Evolutionary conservation across 1,140 invertebrate species (phyloP), one percentile per base, ranked within the genome.

Genomic region (Bombus turneri): DNA sequence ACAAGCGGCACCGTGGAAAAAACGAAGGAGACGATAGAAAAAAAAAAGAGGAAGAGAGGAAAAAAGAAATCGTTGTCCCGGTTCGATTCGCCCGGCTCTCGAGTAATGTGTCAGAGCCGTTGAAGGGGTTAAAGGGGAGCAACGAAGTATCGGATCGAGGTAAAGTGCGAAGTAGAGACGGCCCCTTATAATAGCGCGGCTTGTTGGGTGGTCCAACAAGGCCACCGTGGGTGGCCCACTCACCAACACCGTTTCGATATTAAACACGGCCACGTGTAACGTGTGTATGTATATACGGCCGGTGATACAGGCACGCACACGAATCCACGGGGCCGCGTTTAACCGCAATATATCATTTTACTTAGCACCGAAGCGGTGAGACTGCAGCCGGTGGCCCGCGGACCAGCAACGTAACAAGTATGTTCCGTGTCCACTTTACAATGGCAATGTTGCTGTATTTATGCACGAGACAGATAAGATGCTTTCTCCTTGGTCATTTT

Each of bases 181-280:
- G 86, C 88, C 86, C 86, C 89, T 90, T 89, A 87, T 90, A 90
- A 89, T 90, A 89, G 88, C 88, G 89, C 88, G 74, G 88, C 89
- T 79, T 86, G 72, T 90, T 90, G 88, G 89, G 89, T 90, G 89
- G 89, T 90, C 89, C 84, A 83, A 81, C 81, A 64, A 22, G 79
- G 80, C 76, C 89, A 53, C 77, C 89, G 86, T 89, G 89, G 89
- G 89, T 90, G 89, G 89, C 86, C 75, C 89, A 66, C 78, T 87
- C 88, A 94, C 94, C 92, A 94, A 93, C 93, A 94, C 93, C 92
- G 92, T 93, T 92, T 92, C 92, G 91, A 93, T 94, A 93, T 94
- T 93, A 93, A 94, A 89, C 92, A 91, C 91, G 85, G 90, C 88
- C 82, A 90, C 87, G 81, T 83, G 86, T 78, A 82, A 83, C 86